phyloP scores from a whole-genome alignment of 1,140 invertebrate species.

The Charaxes varanes region DNA sequence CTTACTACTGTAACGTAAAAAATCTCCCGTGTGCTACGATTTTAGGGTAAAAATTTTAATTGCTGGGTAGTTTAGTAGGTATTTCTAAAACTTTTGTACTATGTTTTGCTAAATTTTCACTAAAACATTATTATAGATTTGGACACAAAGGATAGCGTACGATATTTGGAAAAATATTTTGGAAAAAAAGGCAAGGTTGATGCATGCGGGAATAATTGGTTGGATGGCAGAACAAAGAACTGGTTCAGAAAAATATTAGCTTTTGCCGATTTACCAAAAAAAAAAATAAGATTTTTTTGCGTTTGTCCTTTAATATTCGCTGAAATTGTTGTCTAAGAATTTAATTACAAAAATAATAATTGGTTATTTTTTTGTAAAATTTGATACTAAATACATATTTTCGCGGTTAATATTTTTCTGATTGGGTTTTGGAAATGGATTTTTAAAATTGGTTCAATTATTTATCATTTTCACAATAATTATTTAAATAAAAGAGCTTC shows the following conservation, averaged over 20 bases:
- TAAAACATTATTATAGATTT: constrained; percentile 61
- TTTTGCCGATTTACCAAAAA: too few species aligned
- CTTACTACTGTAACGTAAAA: constrained; percentile 5
- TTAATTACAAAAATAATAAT: too few species aligned
- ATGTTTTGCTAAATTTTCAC: constrained; percentile 74
- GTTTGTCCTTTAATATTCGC: too few species aligned
- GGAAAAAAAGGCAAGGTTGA: constrained; percentile 15
- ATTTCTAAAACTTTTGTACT: constrained; percentile 73
- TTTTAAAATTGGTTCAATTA: constrained; percentile 20
- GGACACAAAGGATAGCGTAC: constrained; percentile 52
- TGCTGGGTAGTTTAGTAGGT: constrained; percentile 66
- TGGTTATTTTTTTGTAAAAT: too few species aligned
- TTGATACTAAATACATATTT: too few species aligned
- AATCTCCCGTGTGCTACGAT: constrained; percentile 29
- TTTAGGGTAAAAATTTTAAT: constrained; percentile 59
- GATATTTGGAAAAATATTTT: constrained; percentile 20
- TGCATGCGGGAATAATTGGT: constrained; percentile 27
- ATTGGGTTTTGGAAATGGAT: too few species aligned
- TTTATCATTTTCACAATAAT: constrained; percentile 21
- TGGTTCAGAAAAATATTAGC: too few species aligned
- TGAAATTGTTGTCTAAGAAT: too few species aligned
- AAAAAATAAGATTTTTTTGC: too few species aligned
- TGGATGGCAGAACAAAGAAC: too few species aligned
- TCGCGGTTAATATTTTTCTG: too few species aligned
- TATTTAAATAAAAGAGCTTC: constrained; percentile 53